Base-by-base conservation (phyloP, 2,113 vertebrate species). In the Oplegnathus fasciatus region DNA sequence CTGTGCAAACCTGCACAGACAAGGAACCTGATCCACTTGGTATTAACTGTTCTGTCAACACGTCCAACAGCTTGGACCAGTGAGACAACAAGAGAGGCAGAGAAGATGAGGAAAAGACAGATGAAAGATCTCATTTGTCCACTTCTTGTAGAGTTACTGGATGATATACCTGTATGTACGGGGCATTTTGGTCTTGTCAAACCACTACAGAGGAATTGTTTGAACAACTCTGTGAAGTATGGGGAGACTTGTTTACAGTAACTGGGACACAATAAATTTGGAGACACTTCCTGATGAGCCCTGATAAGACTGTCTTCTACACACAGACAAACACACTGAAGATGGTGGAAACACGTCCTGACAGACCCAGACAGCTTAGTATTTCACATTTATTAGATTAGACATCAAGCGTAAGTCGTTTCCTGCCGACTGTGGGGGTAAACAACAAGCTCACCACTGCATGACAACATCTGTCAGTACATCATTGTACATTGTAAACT, bases 331-430 rank as follows among this genome's bases (percentile, higher is more conserved):
- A 62, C 52, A 75, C 65, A 69, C n/a, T 44, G 20, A 84, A 80
- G 62, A 77, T 44, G 22, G 52, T 30, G 58, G 18, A 75, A 83
- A 57, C 34, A 32, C 62, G 10, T 67, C 24, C 50, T n/a, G 72
- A 86, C 79, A 80, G 75, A 73, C 42, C 32, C 70, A 77, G 90
- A 80, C 77, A 78, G 77, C 68, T 82, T 60, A 5, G 1, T 85
- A 75, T 80, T 86, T 92, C 71, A 76, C 78, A 84, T 83, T 82
- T 83, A 91, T 93, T 92, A 88, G 74, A 92, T 89, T 91, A 86
- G 18, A 62, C 76, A 78, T 91, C 82, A 91, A 82, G 67, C 75
- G 55, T 44, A 52, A 83, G 69, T 64, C 1, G 18, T 78, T 92
- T 91, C 86, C 85, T 90, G 84, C 46, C 3, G 5, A 85, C 80